Percentiles rank a stretch among this genome's conserved stretches.
phyloP scores from a whole-genome alignment of 2,797 vertebrate species.

The Protosalanx chinensis region DNA sequence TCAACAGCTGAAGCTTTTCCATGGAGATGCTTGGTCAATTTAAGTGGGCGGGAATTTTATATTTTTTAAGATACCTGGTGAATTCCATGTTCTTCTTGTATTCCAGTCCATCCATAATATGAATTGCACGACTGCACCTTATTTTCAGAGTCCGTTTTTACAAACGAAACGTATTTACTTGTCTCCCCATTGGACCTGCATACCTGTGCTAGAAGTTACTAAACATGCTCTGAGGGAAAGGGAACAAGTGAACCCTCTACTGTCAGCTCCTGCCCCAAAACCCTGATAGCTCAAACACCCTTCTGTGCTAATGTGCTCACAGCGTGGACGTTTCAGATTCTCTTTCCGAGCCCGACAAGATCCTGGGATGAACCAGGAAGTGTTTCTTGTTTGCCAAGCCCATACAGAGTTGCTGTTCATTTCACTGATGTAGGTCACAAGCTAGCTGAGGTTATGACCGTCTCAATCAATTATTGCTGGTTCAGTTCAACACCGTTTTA shows the following conservation, averaged over 20 bases:
- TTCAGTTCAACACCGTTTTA: background rate
- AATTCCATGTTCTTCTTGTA: too few species aligned
- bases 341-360: background rate
- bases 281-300: slow-evolving; percentile 4
- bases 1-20: too few species aligned
- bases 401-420: background rate
- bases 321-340: slow-evolving; percentile 7
- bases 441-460: background rate
- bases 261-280: slow-evolving; percentile 35
- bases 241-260: slow-evolving; percentile 61
- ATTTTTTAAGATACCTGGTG: too few species aligned
- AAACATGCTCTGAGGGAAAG: slow-evolving; percentile 6
- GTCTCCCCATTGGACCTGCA: slow-evolving; percentile 30
- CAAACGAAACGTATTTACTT: background rate
- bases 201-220: slow-evolving; percentile 28
- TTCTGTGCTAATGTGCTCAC: slow-evolving; percentile 13
- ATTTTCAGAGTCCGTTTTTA: too few species aligned
- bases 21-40: too few species aligned
- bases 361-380: slow-evolving; percentile 35
- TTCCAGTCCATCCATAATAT: too few species aligned
- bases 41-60: too few species aligned
- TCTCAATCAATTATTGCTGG: background rate
- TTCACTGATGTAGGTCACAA: background rate
- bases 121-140: too few species aligned
- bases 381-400: slow-evolving; percentile 20